These are phyloP conservation scores for Zelostemma sp. DNA, from an alignment of 1,140 invertebrate species.

Conservation along the genomic window DNA sequence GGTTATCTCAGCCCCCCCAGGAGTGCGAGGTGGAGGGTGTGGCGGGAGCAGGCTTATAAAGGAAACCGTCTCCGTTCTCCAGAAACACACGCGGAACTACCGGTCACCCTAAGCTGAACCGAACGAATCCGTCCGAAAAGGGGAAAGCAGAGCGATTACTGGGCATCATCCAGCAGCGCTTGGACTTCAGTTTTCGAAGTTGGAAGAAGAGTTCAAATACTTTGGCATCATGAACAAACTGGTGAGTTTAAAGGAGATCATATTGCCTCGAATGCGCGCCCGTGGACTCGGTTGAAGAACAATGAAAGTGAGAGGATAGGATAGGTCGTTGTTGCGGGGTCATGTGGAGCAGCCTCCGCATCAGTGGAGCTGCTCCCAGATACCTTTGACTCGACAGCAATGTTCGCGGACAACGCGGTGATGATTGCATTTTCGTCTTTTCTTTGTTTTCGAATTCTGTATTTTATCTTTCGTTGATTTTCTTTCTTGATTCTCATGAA, in stretches of 20 bases:
- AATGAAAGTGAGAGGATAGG: conserved; percentile 68
- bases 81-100: conserved; percentile 59
- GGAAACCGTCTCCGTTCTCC: conserved; percentile 62
- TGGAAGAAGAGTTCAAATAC: conserved; percentile 27
- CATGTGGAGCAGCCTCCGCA: conserved; percentile 27
- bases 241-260: conserved; percentile 48
- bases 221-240: conserved; percentile 45
- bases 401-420: no score
- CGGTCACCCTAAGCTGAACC: conserved; percentile 29
- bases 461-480: no score
- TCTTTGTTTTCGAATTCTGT: background rate
- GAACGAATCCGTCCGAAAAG: conserved; percentile 9
- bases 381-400: background rate
- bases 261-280: conserved; percentile 16
- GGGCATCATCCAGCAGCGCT: conserved; percentile 53
- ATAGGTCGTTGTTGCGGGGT: conserved; percentile 41
- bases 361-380: conserved; percentile 13
- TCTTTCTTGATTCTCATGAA: no score
- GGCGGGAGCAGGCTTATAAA: conserved; percentile 63
- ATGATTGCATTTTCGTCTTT: background rate
- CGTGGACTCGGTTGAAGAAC: conserved; percentile 38
- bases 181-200: conserved; percentile 5
- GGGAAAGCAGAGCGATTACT: conserved; percentile 51
- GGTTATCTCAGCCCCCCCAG: conserved; percentile 45
- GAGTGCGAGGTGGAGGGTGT: conserved; percentile 51